Evolutionary conservation across 2,113 vertebrate genomes (phyloP), one percentile per base, ranked within the genome.

Genomic region (Ptyas mucosa): DNA sequence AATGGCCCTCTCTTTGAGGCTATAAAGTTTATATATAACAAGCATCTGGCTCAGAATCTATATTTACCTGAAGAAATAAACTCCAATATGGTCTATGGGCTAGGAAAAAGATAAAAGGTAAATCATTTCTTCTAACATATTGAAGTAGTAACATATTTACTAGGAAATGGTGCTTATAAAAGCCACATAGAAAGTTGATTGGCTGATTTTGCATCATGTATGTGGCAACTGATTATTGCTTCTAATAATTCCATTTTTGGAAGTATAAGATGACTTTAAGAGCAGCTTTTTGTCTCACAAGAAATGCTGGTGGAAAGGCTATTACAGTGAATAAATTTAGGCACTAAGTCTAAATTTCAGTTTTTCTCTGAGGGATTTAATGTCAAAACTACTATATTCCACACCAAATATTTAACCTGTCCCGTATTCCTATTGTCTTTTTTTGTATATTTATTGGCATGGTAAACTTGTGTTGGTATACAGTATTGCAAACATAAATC

Each of bases 161-260:
- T 0, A 0, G 24, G 23, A 26, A 91, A 92, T 94, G 8, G 69
- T 90, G 23, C 89, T 93, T 93, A 57, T 61, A 89, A 85, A 92
- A 92, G 61, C 93, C 90, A 39, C 1, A 1, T 92, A 90, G 69
- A 3, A 0, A 14, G 92, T 89, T 94, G 81, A 95, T 87, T 15
- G 2, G 46, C 91, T 93, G 93, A 95, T 94, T 34, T 91, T 81
- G 86, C 89, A 94, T 93, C 9, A 54, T 89, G 0, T 51, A 88
- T 89, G 89, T 46, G 91, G 51, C 39, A 93, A 93, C 89, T 29
- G 91, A 88, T 92, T 94, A 57, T 94, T 95, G 91, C 93, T 95
- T 90, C 91, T 91, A 94, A 95, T 11, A 92, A 93, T 87, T 53
- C 88, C 55, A 23, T 2, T 0, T 69, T 90, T 89, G 34, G 85